A percentile compares a stretch with the other conserved stretches of the same genome.
These are phyloP conservation scores for Serripes groenlandicus DNA, from an alignment of 2,888 invertebrate species.

Conservation along the genomic window DNA sequence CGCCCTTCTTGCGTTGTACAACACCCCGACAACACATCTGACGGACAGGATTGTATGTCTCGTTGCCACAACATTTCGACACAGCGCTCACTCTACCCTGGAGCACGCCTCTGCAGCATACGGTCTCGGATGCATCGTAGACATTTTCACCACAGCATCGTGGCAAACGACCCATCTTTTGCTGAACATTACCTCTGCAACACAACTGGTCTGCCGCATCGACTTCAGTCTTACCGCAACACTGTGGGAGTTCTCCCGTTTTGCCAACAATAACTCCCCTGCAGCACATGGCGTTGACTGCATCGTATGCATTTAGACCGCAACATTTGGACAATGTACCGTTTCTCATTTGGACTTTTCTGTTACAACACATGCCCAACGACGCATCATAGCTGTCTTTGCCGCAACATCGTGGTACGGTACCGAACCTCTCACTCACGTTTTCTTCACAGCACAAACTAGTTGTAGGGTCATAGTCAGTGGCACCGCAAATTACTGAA, in stretches of 20 bases:
- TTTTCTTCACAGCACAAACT: conserved; percentile 50
- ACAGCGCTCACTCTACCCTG: conserved; percentile 32
- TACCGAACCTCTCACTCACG: conserved; percentile 38
- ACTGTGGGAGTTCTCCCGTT: conserved; percentile 45
- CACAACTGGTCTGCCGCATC: conserved; percentile 53
- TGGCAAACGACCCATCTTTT: conserved; percentile 45
- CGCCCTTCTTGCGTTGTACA: conserved; percentile 46
- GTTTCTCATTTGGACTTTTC: conserved; percentile 27
- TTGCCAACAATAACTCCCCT: conserved; percentile 36
- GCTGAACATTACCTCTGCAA: conserved; percentile 39
- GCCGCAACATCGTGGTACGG: conserved; percentile 52
- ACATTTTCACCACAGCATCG: conserved; percentile 46
- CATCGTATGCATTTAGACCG: conserved; percentile 40
- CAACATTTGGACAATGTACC: conserved; percentile 57
- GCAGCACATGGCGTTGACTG: conserved; percentile 47
- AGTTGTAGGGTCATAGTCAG: conserved; percentile 30
- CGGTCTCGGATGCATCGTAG: conserved; percentile 40
- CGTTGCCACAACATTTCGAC: conserved; percentile 50
- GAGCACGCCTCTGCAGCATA: conserved; percentile 46
- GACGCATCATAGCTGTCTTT: conserved; percentile 46
- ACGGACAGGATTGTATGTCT: conserved; percentile 48
- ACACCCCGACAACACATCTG: conserved; percentile 58
- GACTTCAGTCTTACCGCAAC: conserved; percentile 47
- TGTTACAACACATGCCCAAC: conserved; percentile 46
- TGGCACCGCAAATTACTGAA: conserved; percentile 48